phyloP scores from a whole-genome alignment of 2,888 invertebrate genomes.

The Caenorhabditis panamensis region DNA sequence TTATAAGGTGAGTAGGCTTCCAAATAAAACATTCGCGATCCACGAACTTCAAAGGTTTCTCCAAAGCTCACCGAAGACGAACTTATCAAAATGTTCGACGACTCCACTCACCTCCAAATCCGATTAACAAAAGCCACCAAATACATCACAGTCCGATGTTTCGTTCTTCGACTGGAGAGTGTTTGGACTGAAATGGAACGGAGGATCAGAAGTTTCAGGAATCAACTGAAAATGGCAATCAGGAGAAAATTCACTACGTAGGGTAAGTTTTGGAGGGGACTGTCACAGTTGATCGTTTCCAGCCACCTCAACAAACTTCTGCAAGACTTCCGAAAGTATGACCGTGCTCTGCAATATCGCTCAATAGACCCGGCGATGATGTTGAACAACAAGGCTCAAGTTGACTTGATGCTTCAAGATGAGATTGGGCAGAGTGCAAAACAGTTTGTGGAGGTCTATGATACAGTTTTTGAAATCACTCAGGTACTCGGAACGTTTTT shows the following conservation, averaged over 20 bases:
- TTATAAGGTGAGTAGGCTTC: slow-evolving; percentile 52
- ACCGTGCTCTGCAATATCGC: slow-evolving; percentile 72
- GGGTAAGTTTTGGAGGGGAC: background rate
- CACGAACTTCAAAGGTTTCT: too few relatives aligned
- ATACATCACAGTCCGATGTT: slow-evolving; percentile 40
- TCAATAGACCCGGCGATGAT: slow-evolving; percentile 77
- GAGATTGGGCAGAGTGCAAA: slow-evolving; percentile 67
- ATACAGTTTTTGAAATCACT: slow-evolving; percentile 72
- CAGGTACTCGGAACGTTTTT: too few relatives aligned
- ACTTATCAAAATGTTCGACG: slow-evolving; percentile 54
- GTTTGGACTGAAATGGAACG: slow-evolving; percentile 60
- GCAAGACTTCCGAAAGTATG: slow-evolving; percentile 62
- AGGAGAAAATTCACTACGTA: slow-evolving; percentile 52
- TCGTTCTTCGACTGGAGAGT: slow-evolving; percentile 42
- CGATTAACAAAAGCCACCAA: slow-evolving; percentile 43
- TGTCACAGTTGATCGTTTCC: background rate
- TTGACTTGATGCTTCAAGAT: slow-evolving; percentile 66
- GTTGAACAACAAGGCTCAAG: slow-evolving; percentile 76
- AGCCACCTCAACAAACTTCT: slow-evolving; percentile 58
- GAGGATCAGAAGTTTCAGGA: slow-evolving; percentile 44
- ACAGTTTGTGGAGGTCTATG: slow-evolving; percentile 69
- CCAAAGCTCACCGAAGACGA: slow-evolving; percentile 50
- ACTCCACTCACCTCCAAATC: slow-evolving; percentile 56
- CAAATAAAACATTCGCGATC: too few relatives aligned
- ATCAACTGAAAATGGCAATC: slow-evolving; percentile 58